Base-by-base conservation (phyloP, 2,797 vertebrate species). In the Coluber constrictor region DNA sequence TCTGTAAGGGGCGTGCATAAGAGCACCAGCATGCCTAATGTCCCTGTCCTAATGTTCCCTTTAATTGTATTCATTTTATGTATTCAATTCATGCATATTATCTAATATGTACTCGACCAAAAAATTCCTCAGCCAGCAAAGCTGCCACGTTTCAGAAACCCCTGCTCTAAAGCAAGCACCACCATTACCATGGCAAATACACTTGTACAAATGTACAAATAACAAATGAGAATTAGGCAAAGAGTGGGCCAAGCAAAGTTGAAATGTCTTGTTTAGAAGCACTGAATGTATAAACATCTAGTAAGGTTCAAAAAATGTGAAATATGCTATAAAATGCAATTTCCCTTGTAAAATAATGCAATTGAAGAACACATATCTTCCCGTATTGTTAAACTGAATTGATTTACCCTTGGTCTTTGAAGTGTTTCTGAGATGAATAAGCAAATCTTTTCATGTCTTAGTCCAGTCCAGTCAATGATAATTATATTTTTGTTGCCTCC, bases 361-460 rank as follows among this genome's bases (percentile, higher is more conserved):
- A 94, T 57, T 87, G 91, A 29, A 37, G 92, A 29, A 59, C 54
- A 70, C 29, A 94, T 93, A 93, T 70, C 94, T 92, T 94, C 94
- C 90, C 15, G 90, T 91, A 63, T 43, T 94, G 93, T 94, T 93
- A 92, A 94, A 94, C 93, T 93, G 79, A 96, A 94, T 95, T 95
- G 95, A 93, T 20, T 1, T 37, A 92, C 43, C 37, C 88, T 91
- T 83, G 91, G 54, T 91, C 25, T 88, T 27, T 92, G 89, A 96
- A 96, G 94, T 0, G 0, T 94, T 95, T 95, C 92, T 94, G 93
- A 56, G 92, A 96, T 27, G 18, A 94, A 88, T 94, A 93, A 93
- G 94, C 66, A 60, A 51, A 88, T 25, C 23, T 29, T 66, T 90
- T 47, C 11, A 88, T 43, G 47, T 90, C 55, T 88, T 91, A 57